Percentiles rank a stretch among this genome's conserved stretches.
These are phyloP conservation scores for Drosophila kohkoa DNA, from an alignment of 1,140 invertebrate species.

Conservation along the genomic window DNA sequence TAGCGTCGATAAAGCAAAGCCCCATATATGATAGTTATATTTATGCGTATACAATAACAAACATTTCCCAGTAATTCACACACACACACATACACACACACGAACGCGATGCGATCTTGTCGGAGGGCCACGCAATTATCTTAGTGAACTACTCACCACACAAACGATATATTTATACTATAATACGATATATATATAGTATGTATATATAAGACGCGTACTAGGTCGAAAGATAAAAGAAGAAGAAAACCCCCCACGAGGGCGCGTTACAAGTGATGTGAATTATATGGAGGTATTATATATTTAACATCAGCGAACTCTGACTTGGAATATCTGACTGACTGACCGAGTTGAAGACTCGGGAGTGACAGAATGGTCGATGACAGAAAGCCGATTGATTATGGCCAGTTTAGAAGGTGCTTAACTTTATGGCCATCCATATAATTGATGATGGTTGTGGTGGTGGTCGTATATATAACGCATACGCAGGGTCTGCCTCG, in stretches of 20 bases:
- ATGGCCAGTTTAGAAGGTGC: constrained; percentile 52
- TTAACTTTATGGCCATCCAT: constrained; percentile 60
- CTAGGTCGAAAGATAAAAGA: constrained; percentile 58
- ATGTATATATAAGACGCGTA: constrained; percentile 56
- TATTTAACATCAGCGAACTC: constrained; percentile 18
- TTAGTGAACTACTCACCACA: constrained; percentile 16
- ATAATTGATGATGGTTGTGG: constrained; percentile 5
- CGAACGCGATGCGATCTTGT: constrained; percentile 32
- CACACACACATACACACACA: no score
- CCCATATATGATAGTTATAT: constrained; percentile 10
- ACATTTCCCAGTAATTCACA: constrained; percentile 11
- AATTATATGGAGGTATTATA: not conserved
- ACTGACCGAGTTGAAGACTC: not conserved
- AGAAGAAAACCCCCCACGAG: constrained; percentile 2
- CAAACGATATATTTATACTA: constrained; percentile 13
- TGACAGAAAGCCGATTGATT: constrained; percentile 48
- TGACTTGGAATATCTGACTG: constrained; percentile 19
- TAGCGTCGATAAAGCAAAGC: constrained; percentile 61
- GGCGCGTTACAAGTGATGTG: not conserved
- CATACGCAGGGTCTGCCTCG: constrained; percentile 67
- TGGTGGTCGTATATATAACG: constrained; percentile 47
- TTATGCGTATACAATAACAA: constrained; percentile 11
- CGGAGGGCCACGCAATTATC: constrained; percentile 36
- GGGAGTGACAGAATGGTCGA: constrained; percentile 7
- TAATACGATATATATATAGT: constrained; percentile 38